Percentiles rank a stretch among this genome's conserved stretches.
These are phyloP conservation scores for Pteropus alecto DNA, from an alignment of 2,113 vertebrate genomes.

Conservation along the genomic window DNA sequence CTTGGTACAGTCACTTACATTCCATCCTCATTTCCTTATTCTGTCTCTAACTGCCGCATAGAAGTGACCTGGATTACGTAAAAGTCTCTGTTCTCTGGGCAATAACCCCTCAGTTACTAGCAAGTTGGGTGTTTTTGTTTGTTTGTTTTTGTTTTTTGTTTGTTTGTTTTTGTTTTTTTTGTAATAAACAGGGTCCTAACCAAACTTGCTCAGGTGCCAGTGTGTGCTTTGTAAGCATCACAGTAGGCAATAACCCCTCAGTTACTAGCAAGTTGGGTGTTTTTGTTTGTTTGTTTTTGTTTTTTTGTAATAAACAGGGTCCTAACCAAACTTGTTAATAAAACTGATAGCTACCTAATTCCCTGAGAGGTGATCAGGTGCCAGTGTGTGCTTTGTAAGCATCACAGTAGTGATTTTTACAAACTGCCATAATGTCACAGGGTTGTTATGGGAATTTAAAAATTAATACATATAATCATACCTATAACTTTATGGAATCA, in stretches of 20 bases:
- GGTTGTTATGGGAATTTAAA: neutral
- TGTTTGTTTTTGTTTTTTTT: neutral
- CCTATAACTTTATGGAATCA: neutral
- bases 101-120: neutral
- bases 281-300: neutral
- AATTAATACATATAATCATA: neutral
- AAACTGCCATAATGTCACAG: neutral
- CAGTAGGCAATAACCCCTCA: neutral
- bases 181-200: neutral
- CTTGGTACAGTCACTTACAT: neutral
- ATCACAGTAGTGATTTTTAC: neutral
- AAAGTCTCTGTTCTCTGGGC: neutral
- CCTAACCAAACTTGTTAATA: neutral
- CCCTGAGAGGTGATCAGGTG: neutral
- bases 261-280: neutral
- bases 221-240: no score
- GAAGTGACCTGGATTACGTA: neutral
- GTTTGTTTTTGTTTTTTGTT: no score
- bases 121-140: neutral
- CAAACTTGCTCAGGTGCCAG: no score
- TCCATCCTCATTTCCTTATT: neutral
- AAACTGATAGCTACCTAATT: neutral
- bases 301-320: neutral
- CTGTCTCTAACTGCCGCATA: neutral
- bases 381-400: neutral